Evolutionary conservation across 2,113 vertebrate species (phyloP).

Genomic region (Psammodynastes pulverulentus): DNA sequence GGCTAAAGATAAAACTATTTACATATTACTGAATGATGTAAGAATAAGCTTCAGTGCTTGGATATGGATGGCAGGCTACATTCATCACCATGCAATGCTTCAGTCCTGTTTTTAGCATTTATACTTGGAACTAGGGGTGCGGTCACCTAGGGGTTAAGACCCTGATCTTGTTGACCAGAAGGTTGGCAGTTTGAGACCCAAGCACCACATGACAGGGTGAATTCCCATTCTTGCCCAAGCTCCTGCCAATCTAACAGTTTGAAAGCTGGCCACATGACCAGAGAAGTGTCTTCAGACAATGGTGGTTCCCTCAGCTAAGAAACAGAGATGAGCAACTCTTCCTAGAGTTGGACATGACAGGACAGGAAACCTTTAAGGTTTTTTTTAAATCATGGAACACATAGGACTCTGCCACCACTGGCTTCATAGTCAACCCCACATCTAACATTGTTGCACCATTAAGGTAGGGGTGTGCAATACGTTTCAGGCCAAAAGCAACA

Average conservation of each 20-base stretch:
- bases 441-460: background rate
- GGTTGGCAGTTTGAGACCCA: background rate
- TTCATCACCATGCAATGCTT: background rate
- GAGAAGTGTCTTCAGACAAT: background rate
- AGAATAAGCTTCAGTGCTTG: background rate
- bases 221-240: background rate
- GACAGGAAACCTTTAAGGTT: background rate
- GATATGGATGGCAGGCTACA: background rate
- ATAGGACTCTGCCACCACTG: background rate
- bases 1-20: background rate
- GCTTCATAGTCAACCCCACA: background rate
- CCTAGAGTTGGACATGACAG: background rate
- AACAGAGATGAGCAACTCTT: background rate
- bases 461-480: background rate
- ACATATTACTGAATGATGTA: background rate
- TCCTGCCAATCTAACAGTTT: background rate
- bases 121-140: background rate
- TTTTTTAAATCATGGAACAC: background rate
- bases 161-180: background rate
- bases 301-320: background rate
- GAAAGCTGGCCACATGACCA: background rate
- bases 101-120: background rate
- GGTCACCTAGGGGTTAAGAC: background rate
- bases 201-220: background rate
- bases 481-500: background rate